Evolutionary conservation across 1,140 invertebrate genomes (phyloP).

Genomic region (Argopecten irradians): DNA sequence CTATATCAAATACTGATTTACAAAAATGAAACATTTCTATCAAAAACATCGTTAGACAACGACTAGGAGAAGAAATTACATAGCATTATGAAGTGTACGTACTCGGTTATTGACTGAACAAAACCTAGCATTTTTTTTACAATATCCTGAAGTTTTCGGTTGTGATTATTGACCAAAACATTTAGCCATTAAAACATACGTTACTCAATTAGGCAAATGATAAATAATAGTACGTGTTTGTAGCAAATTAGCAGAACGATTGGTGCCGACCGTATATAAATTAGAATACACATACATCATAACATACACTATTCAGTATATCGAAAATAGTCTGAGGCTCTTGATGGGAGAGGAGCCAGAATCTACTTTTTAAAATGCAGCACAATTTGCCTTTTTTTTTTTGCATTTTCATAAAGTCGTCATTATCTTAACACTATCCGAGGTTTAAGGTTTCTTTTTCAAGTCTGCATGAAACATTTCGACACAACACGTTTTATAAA

Average conservation of each 20-base stretch:
- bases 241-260: not conserved
- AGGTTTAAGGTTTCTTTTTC: not conserved
- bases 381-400: not conserved
- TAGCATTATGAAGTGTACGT: not conserved
- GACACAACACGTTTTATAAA: not conserved
- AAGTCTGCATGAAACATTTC: not conserved
- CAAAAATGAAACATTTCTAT: not conserved
- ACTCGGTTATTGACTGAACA: not conserved
- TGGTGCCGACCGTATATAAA: too few relatives aligned
- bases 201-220: too few relatives aligned
- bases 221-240: not conserved
- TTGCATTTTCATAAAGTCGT: not conserved
- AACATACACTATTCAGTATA: too few relatives aligned
- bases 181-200: too few relatives aligned
- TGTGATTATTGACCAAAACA: not conserved
- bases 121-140: not conserved
- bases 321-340: too few relatives aligned
- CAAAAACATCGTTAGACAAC: not conserved
- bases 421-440: too few relatives aligned
- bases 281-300: too few relatives aligned
- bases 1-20: constrained; percentile 16
- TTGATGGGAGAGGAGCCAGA: not conserved
- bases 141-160: not conserved
- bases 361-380: not conserved
- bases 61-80: not conserved